A percentile compares a stretch with the other conserved stretches of the same genome.
These are phyloP conservation scores for Drosophila equinoxialis DNA, from an alignment of 1,140 invertebrate genomes.

Conservation along the genomic window DNA sequence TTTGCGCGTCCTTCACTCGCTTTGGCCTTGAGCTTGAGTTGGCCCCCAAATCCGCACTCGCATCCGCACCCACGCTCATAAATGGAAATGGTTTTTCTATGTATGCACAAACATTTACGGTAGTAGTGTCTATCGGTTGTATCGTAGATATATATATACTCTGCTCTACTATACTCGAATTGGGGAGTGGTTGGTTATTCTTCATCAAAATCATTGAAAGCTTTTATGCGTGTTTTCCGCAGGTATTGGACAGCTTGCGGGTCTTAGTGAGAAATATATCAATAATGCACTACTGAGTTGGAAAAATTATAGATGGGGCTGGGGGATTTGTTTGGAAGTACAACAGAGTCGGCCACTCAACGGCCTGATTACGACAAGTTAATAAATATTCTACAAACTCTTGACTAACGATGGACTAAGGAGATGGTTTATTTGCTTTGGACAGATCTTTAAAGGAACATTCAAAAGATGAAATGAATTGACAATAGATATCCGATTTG, in stretches of 20 bases:
- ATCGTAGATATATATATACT: not conserved
- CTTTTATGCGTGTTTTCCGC: slow-evolving; percentile 37
- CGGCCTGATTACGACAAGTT: too few species aligned
- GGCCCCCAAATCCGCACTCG: slow-evolving; percentile 1
- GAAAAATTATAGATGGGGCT: not conserved
- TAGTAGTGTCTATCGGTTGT: not conserved
- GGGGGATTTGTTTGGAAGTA: not conserved
- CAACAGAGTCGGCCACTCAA: not conserved
- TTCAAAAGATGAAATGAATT: too few species aligned
- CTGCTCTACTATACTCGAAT: slow-evolving; percentile 5
- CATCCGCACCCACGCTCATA: slow-evolving; percentile 8
- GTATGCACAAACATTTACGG: slow-evolving; percentile 54
- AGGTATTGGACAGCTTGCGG: slow-evolving; percentile 43
- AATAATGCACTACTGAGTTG: not conserved
- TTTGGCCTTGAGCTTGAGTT: slow-evolving; percentile 58
- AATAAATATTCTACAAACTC: too few species aligned
- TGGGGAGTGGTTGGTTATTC: slow-evolving; percentile 40
- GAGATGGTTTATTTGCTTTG: too few species aligned
- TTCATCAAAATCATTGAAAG: slow-evolving; percentile 36
- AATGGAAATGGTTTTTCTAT: slow-evolving; percentile 49
- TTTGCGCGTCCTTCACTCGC: slow-evolving; percentile 22
- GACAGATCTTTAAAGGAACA: too few species aligned
- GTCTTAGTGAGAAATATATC: slow-evolving; percentile 11
- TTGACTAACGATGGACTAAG: too few species aligned
- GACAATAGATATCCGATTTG: too few species aligned